These are phyloP conservation scores for Drosophila pseudoananassae DNA, from an alignment of 1,140 invertebrate species.

Conservation along the genomic window DNA sequence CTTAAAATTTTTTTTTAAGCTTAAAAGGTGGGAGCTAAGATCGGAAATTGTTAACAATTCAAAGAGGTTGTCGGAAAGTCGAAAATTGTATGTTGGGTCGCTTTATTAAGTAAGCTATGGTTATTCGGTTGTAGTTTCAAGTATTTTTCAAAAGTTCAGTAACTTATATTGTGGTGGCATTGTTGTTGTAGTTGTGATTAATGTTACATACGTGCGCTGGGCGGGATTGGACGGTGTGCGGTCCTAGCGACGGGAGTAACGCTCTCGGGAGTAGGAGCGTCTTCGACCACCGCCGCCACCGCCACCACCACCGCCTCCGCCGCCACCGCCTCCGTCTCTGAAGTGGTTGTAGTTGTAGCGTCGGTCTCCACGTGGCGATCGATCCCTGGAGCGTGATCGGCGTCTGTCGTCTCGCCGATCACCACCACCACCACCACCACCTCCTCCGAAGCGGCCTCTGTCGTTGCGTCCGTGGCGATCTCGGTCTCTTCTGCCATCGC, in stretches of 20 bases:
- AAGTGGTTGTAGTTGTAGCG: constrained; percentile 64
- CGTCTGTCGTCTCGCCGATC: constrained; percentile 56
- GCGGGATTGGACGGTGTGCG: constrained; percentile 7
- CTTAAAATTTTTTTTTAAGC: not conserved
- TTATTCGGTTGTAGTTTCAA: constrained; percentile 13
- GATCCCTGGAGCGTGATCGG: constrained; percentile 69
- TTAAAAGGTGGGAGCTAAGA: not conserved
- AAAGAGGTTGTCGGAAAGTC: not conserved
- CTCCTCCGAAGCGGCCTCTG: constrained; percentile 45
- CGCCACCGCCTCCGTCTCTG: constrained; percentile 32
- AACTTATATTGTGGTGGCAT: constrained; percentile 31
- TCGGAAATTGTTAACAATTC: constrained; percentile 13
- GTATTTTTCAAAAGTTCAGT: constrained; percentile 38
- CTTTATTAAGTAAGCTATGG: constrained; percentile 29
- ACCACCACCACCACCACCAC: constrained; percentile 30
- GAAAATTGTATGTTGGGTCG: not conserved
- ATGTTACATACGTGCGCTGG: constrained; percentile 72
- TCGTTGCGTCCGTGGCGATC: constrained; percentile 46
- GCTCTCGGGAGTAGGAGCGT: constrained; percentile 74
- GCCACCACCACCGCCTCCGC: constrained; percentile 13
- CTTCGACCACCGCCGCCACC: constrained; percentile 28
- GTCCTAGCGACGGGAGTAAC: constrained; percentile 73
- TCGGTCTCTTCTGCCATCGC: constrained; percentile 21
- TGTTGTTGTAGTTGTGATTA: constrained; percentile 58
- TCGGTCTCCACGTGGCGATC: constrained; percentile 60